These are phyloP conservation scores for Berghia stephanieae DNA, from an alignment of 1,140 invertebrate genomes.

Conservation along the genomic window DNA sequence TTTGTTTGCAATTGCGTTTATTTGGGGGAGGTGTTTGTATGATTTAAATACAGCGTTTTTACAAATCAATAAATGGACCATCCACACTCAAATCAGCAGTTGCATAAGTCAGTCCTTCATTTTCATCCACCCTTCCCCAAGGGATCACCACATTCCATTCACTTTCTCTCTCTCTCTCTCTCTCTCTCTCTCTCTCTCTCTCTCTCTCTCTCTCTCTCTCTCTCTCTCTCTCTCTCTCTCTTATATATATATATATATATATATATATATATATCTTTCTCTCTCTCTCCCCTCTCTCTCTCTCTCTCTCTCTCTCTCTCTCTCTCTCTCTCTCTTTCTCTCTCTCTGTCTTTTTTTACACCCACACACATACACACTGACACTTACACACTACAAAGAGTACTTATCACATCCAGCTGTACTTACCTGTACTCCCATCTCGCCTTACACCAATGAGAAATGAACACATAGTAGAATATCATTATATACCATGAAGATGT, in stretches of 20 bases:
- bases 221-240: constrained; percentile 11
- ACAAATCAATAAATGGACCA: neutral
- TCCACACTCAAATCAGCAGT: neutral
- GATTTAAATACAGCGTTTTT: neutral
- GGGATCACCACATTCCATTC: neutral
- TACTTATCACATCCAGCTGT: neutral
- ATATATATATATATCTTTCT: no score
- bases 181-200: constrained; percentile 14
- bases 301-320: constrained; percentile 19
- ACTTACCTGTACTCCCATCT: neutral
- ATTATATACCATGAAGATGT: constrained; percentile 17
- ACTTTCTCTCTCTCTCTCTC: no score
- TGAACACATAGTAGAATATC: constrained; percentile 23
- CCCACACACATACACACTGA: no score
- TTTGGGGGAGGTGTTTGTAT: neutral
- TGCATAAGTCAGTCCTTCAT: neutral
- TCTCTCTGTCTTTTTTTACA: neutral
- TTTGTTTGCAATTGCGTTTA: neutral
- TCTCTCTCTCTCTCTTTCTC: constrained; percentile 1
- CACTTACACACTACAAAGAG: neutral
- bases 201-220: constrained; percentile 5
- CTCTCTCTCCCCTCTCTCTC: neutral
- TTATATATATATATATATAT: no score
- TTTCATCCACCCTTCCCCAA: neutral
- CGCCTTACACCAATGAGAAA: neutral